Evolutionary conservation across 2,797 vertebrate species (phyloP).

Genomic region (Lerista edwardsae): DNA sequence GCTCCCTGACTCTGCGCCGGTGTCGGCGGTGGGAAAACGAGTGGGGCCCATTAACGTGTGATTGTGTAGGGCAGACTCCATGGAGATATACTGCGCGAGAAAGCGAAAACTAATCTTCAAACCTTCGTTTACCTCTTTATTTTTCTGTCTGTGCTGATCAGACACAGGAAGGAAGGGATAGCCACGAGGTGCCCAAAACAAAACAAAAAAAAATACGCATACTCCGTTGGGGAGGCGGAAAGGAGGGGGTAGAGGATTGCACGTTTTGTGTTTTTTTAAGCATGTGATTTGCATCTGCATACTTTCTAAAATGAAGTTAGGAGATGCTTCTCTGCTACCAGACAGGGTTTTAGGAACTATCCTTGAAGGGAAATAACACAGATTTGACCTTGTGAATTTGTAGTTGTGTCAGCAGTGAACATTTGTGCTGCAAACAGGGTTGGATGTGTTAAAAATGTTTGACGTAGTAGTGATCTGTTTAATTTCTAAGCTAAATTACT

Average conservation of each 20-base stretch:
- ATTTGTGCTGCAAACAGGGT: not conserved
- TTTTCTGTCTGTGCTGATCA: not conserved
- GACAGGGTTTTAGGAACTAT: not conserved
- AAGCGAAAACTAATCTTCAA: not conserved
- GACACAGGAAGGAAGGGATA: not conserved
- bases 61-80: not conserved
- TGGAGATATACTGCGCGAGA: not conserved
- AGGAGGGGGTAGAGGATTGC: no score
- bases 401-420: not conserved
- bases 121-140: not conserved
- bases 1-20: not conserved
- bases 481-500: not conserved
- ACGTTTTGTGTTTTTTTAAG: not conserved
- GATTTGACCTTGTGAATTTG: not conserved
- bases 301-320: not conserved
- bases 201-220: not conserved
- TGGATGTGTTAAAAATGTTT: not conserved
- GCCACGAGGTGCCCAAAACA: conserved; percentile 23
- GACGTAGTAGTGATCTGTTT: not conserved
- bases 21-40: not conserved
- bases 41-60: not conserved
- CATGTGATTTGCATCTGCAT: not conserved
- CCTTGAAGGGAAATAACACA: not conserved
- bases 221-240: not conserved
- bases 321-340: not conserved